These are phyloP conservation scores for Apotomis betuletana DNA, from an alignment of 2,888 invertebrate species.

Conservation along the genomic window DNA sequence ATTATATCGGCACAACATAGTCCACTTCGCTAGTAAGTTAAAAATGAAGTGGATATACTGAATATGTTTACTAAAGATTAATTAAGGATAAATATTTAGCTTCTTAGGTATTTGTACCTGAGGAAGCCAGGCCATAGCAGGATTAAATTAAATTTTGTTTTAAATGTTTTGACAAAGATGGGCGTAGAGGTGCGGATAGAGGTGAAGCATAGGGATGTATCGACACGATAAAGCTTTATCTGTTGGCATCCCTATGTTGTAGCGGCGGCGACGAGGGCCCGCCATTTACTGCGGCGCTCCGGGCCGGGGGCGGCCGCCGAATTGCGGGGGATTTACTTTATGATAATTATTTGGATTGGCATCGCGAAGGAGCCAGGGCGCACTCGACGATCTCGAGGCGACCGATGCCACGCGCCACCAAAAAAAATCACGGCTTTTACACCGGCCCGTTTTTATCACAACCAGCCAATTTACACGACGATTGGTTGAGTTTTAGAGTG, in stretches of 20 bases:
- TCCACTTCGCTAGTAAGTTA: too few relatives aligned
- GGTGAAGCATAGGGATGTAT: slow-evolving; percentile 13
- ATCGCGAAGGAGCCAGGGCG: slow-evolving; percentile 69
- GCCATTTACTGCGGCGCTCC: slow-evolving; percentile 69
- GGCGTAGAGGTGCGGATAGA: too few relatives aligned
- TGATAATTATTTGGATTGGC: slow-evolving; percentile 82
- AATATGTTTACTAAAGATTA: too few relatives aligned
- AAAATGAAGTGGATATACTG: too few relatives aligned
- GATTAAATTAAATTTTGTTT: too few relatives aligned
- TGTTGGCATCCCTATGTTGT: slow-evolving; percentile 42
- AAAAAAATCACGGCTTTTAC: slow-evolving; percentile 68
- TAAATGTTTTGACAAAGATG: neutral
- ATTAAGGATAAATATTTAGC: too few relatives aligned
- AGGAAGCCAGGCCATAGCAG: too few relatives aligned
- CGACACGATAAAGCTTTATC: slow-evolving; percentile 35
- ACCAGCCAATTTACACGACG: slow-evolving; percentile 61
- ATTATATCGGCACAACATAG: too few relatives aligned
- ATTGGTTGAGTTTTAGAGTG: slow-evolving; percentile 63
- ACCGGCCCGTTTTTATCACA: slow-evolving; percentile 60
- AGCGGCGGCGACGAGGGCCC: slow-evolving; percentile 61
- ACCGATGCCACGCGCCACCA: slow-evolving; percentile 61
- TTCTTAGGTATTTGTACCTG: too few relatives aligned
- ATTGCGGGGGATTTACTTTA: slow-evolving; percentile 81
- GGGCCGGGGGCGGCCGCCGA: slow-evolving; percentile 71
- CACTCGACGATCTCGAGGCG: slow-evolving; percentile 64